These are phyloP conservation scores for Nomada lathburiana DNA, from an alignment of 2,888 invertebrate genomes.

Conservation along the genomic window DNA sequence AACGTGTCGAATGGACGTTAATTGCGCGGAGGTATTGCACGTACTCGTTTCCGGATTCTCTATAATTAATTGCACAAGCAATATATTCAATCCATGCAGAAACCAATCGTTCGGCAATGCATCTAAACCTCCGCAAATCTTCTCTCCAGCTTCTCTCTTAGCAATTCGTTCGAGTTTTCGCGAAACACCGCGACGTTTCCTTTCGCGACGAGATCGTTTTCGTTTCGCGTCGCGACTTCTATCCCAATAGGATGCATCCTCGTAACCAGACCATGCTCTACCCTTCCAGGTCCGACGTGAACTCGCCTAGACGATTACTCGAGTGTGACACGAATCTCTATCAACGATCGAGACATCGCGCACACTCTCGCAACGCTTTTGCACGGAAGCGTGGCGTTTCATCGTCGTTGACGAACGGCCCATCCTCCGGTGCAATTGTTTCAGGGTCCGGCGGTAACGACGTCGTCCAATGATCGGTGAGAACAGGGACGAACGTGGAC, in stretches of 20 bases:
- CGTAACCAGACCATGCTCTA: conserved; percentile 31
- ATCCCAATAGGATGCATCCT: not conserved
- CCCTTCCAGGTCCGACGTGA: not conserved
- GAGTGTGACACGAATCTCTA: conserved; percentile 72
- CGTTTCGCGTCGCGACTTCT: not conserved
- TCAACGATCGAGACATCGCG: conserved; percentile 43
- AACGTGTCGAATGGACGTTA: not conserved
- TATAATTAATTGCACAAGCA: too few species aligned
- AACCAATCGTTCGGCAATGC: too few species aligned
- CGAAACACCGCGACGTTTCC: not conserved
- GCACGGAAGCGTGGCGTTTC: conserved; percentile 17
- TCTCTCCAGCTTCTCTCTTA: too few species aligned
- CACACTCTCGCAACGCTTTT: conserved; percentile 7
- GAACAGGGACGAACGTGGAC: conserved; percentile 63
- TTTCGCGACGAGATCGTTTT: not conserved
- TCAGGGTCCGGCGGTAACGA: conserved; percentile 5
- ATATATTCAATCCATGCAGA: too few species aligned
- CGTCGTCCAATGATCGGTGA: conserved; percentile 70
- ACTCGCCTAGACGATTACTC: conserved; percentile 50
- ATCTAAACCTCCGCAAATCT: too few species aligned
- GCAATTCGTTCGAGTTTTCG: too few species aligned
- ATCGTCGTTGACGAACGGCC: conserved; percentile 19
- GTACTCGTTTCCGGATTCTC: too few species aligned
- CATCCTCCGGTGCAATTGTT: conserved; percentile 19
- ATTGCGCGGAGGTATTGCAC: too few species aligned